Base-by-base conservation (phyloP, 2,113 vertebrate genomes). In the Nycticryphes semicollaris region DNA sequence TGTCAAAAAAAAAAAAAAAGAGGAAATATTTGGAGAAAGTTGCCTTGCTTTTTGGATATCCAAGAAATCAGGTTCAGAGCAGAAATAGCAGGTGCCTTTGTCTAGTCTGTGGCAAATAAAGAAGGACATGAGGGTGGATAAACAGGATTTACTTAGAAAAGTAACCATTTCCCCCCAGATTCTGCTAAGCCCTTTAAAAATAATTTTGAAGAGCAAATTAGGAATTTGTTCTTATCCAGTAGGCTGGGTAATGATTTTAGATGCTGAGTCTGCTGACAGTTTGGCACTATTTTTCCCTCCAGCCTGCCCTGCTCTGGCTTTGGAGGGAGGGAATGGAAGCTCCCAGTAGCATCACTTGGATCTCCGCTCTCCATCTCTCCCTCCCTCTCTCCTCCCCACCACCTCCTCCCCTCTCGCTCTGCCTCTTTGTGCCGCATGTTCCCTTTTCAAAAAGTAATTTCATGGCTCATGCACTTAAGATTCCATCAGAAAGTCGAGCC, bases 381-480 rank as follows among this genome's bases (percentile, higher is more conserved):
- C 7, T 89, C 25, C 62, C 47, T 82, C 50, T 60, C 57, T 90
- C 84, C 74, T 90, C 82, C 88, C 54, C 35, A 57, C 54, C 48
- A 30, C 78, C n/a, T 35, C 89, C 85, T 88, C 53, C 56, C 30
- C 60, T 91, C 80, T 81, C 4, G 0, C 90, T 95, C 89, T 92
- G 79, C 69, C 62, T 84, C 76, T 91, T 86, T 77, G 53, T 94
- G 91, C 87, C 6, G 50, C 94, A 79, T 96, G 91, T 96, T 94
- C 90, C 89, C 86, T 92, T 95, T 96, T 95, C 95, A 81, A 91
- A 97, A 98, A 98, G 98, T 98, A 98, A 98, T 98, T 98, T 98
- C 98, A 98, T 98, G 98, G 98, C 98, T 98, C 95, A 81, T 98
- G 98, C 98, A 92, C 97, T 98, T 96, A 97, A 98, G 98, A 98